A percentile compares a stretch with the other conserved stretches of the same genome.
phyloP scores from a whole-genome alignment of 2,797 vertebrate species.

The Anisognathus igniventris region DNA sequence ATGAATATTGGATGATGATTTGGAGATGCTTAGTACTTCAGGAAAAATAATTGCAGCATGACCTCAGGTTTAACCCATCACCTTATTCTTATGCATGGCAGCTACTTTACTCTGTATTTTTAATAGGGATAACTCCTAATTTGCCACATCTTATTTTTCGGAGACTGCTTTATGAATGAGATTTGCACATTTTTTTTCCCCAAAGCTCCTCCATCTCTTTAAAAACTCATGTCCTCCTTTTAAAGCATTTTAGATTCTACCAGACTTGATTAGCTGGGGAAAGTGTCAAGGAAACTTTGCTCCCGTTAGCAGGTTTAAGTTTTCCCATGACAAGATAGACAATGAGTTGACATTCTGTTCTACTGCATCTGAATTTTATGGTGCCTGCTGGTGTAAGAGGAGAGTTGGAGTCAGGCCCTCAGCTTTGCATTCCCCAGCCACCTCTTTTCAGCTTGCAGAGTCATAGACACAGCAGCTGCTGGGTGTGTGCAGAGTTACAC shows the following conservation, averaged over 20 bases:
- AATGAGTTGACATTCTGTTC: neutral
- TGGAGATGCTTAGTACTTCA: slow-evolving; percentile 11
- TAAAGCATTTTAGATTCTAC: neutral
- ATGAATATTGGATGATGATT: slow-evolving; percentile 53
- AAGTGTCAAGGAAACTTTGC: neutral
- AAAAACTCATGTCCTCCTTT: neutral
- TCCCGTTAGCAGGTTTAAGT: neutral
- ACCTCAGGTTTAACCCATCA: slow-evolving; percentile 7
- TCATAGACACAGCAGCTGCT: neutral
- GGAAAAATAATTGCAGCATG: slow-evolving; percentile 25
- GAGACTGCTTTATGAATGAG: neutral
- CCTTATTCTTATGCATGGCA: neutral
- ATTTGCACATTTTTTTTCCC: neutral
- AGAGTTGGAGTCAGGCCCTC: neutral
- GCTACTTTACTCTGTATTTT: neutral
- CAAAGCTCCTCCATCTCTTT: neutral
- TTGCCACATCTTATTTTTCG: neutral
- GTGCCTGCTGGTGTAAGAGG: neutral
- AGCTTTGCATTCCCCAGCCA: neutral
- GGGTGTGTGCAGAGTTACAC: neutral
- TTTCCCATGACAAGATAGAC: neutral
- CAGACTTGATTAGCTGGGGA: neutral
- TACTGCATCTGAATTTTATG: neutral
- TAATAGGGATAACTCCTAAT: neutral
- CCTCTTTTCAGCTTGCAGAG: neutral